A percentile compares a stretch with the other conserved stretches of the same genome.
phyloP scores from a whole-genome alignment of 2,888 invertebrate genomes.

The Marronus borbonicus region DNA sequence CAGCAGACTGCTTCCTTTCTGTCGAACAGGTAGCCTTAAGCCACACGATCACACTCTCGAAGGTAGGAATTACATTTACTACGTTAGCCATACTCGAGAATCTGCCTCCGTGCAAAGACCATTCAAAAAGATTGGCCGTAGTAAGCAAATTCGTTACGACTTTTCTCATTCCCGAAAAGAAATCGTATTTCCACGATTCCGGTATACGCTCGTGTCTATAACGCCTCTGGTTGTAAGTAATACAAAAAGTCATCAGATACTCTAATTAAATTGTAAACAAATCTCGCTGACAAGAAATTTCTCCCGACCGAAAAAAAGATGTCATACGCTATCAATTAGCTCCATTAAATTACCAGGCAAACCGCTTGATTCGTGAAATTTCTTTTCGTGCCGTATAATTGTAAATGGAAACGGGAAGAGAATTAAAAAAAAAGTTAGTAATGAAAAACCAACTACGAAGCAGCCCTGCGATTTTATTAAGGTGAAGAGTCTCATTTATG shows the following conservation, averaged over 20 bases:
- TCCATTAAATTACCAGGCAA: conserved; percentile 22
- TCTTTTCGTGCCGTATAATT: conserved; percentile 17
- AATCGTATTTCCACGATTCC: neutral
- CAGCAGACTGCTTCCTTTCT: no score
- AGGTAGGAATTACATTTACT: no score
- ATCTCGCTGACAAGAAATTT: conserved; percentile 21
- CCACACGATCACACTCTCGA: no score
- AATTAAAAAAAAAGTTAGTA: conserved; percentile 4
- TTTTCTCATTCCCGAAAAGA: neutral
- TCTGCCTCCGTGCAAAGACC: no score
- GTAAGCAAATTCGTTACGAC: no score
- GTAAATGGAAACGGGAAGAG: neutral
- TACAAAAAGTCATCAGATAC: conserved; percentile 15
- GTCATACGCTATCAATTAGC: conserved; percentile 10
- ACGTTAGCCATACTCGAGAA: no score
- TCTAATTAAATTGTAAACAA: conserved; percentile 42
- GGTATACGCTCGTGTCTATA: neutral
- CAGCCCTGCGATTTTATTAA: conserved; percentile 5
- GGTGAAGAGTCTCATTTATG: conserved; percentile 14
- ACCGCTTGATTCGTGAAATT: neutral
- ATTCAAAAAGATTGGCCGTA: no score
- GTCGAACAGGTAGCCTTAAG: no score
- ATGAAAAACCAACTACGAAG: conserved; percentile 4
- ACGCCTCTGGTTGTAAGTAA: conserved; percentile 9
- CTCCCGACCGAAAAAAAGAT: conserved; percentile 3